These are phyloP conservation scores for Mastomys coucha DNA, from an alignment of 2,113 vertebrate species.

Conservation along the genomic window DNA sequence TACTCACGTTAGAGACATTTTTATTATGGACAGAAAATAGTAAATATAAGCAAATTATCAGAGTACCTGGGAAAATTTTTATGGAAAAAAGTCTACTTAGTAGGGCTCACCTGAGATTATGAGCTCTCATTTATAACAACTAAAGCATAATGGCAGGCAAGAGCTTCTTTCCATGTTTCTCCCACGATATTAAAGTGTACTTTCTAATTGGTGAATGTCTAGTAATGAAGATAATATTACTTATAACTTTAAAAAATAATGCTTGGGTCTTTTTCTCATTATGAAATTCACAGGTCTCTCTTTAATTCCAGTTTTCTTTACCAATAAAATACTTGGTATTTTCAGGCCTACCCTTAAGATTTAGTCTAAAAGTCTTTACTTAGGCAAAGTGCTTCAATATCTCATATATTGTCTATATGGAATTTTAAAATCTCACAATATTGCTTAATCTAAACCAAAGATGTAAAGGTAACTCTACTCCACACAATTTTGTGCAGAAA, in stretches of 20 bases:
- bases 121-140: not conserved
- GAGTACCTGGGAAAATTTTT: not conserved
- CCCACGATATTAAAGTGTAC: not conserved
- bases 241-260: not conserved
- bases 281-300: not conserved
- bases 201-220: not conserved
- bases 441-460: conserved; percentile 29
- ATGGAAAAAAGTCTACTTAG: not conserved
- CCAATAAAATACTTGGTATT: not conserved
- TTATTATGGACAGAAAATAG: not conserved
- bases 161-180: not conserved
- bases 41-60: not conserved
- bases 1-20: not conserved
- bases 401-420: not conserved
- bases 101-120: not conserved
- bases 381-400: not conserved
- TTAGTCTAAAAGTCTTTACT: not conserved
- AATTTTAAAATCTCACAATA: not conserved
- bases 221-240: not conserved
- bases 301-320: not conserved
- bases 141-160: not conserved
- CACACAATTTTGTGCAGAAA: not conserved
- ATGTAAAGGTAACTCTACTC: not conserved
- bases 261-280: not conserved
- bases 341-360: not conserved